Evolutionary conservation across 2,797 vertebrate species (phyloP).

Genomic region (Pseudochromis fuscus): DNA sequence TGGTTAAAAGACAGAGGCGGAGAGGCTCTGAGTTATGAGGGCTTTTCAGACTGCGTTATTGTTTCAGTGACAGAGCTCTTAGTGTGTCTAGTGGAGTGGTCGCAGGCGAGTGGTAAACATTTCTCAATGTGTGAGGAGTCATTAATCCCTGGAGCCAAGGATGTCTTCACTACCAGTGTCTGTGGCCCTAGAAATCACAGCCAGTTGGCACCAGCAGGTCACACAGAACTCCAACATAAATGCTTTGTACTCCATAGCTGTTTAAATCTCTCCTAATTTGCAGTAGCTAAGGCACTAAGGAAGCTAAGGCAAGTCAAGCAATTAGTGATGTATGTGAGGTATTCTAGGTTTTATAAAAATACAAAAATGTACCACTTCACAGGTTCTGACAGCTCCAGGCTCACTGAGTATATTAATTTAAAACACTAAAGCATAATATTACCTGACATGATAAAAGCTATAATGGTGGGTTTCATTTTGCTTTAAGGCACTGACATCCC

Average conservation of each 20-base stretch:
- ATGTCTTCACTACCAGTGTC: slow-evolving; percentile 77
- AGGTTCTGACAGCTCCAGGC: neutral
- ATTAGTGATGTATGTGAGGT: slow-evolving; percentile 8
- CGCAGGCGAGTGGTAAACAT: slow-evolving; percentile 84
- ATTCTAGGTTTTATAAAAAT: neutral
- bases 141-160: slow-evolving; percentile 83
- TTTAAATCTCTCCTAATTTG: slow-evolving; percentile 69
- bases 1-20: slow-evolving; percentile 86
- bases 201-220: slow-evolving; percentile 79
- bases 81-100: slow-evolving; percentile 78
- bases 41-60: slow-evolving; percentile 85
- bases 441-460: neutral
- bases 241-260: slow-evolving; percentile 60
- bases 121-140: slow-evolving; percentile 80
- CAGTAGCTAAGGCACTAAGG: slow-evolving; percentile 29
- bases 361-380: neutral
- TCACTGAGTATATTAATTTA: neutral
- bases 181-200: slow-evolving; percentile 81
- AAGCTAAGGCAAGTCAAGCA: slow-evolving; percentile 18
- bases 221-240: slow-evolving; percentile 69
- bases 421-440: neutral
- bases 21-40: slow-evolving; percentile 86
- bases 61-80: slow-evolving; percentile 88
- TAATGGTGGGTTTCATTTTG: neutral
- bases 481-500: neutral